Percentiles rank a stretch among this genome's conserved stretches.
phyloP scores from a whole-genome alignment of 1,140 invertebrate species.

The Aphelenchoides besseyi region DNA sequence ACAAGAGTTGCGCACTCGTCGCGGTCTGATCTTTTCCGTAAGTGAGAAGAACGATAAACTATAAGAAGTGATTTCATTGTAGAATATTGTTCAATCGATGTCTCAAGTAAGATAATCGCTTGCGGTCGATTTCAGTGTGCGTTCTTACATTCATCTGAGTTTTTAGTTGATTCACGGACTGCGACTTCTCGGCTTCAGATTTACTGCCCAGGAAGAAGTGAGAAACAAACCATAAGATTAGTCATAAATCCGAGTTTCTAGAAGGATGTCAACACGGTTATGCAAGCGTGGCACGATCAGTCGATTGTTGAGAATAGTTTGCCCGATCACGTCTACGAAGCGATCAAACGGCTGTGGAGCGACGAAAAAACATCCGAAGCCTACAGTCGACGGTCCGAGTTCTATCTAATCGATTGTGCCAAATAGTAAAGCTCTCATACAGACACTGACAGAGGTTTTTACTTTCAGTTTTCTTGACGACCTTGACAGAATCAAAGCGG shows the following conservation, averaged over 20 bases:
- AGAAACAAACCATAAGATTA: background rate
- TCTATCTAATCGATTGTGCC: constrained; percentile 26
- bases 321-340: constrained; percentile 22
- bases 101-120: too few relatives aligned
- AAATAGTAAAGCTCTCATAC: constrained; percentile 69
- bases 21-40: constrained; percentile 8
- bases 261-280: constrained; percentile 7
- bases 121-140: too few relatives aligned
- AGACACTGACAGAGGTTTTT: constrained; percentile 81
- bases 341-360: constrained; percentile 22
- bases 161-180: constrained; percentile 11
- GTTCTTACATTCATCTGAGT: too few relatives aligned
- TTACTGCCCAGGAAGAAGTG: background rate
- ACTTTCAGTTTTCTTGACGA: constrained; percentile 92
- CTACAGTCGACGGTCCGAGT: constrained; percentile 23
- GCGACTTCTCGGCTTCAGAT: background rate
- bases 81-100: constrained; percentile 18
- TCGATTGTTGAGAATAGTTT: constrained; percentile 4
- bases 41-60: background rate
- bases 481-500: constrained; percentile 84
- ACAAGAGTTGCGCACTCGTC: constrained; percentile 59
- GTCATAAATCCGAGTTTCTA: background rate
- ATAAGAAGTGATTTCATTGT: background rate
- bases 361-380: constrained; percentile 7
- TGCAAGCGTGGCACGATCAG: background rate